Conservation (phyloP, 2,797 vertebrate genomes). For the Oreortyx pictus region DNA sequence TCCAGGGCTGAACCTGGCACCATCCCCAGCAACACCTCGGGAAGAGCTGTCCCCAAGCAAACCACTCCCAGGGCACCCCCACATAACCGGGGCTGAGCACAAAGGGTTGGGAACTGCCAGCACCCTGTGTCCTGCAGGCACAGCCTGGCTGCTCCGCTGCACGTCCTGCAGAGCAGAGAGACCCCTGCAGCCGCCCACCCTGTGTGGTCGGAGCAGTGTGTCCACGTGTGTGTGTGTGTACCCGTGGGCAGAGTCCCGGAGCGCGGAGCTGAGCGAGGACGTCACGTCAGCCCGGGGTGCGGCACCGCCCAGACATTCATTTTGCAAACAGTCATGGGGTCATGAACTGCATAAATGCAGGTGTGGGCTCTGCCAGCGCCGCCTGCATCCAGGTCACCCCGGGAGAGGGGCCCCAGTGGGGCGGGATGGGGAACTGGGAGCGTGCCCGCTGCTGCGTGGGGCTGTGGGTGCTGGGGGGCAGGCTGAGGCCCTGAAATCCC, state of each 20-base stretch:
- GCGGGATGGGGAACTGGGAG: background rate
- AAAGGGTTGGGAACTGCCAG: background rate
- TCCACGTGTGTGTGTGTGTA: background rate
- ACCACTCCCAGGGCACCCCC: background rate
- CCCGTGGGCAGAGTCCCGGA: background rate
- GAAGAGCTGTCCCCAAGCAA: accelerated
- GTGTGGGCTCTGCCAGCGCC: background rate
- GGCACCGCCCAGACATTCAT: constrained; percentile 20
- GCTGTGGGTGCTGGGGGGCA: background rate
- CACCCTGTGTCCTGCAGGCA: background rate
- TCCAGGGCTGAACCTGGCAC: background rate
- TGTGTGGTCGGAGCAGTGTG: background rate
- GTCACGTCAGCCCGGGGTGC: background rate
- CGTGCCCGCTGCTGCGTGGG: background rate
- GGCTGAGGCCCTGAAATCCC: background rate
- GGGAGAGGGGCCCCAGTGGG: background rate
- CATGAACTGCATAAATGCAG: constrained; percentile 38
- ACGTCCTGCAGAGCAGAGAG: accelerated
- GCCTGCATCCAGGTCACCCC: background rate
- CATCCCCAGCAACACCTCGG: background rate
- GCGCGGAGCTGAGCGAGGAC: background rate
- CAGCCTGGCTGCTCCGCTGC: accelerated
- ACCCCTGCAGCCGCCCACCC: accelerated
- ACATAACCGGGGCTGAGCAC: accelerated
- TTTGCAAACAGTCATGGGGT: constrained; percentile 61